These are phyloP conservation scores for Colistium nudipinnis DNA, from an alignment of 2,113 vertebrate genomes.

Conservation along the genomic window DNA sequence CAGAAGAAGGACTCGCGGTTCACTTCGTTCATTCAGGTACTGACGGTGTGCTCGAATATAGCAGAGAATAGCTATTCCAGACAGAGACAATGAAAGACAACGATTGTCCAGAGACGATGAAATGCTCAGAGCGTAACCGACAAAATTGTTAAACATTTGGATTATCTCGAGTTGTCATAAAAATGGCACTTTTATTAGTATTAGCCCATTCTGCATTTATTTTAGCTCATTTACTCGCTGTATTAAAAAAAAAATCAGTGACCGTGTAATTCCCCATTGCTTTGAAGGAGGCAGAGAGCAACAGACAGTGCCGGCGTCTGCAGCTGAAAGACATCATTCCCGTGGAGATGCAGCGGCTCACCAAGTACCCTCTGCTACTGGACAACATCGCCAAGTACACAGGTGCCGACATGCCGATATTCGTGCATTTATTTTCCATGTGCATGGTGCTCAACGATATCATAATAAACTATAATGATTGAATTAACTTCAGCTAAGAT, in stretches of 20 bases:
- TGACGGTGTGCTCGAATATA: too few species aligned
- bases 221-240: neutral
- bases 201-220: too few species aligned
- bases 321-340: constrained; percentile 99
- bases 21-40: constrained; percentile 92
- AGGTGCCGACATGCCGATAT: constrained; percentile 76
- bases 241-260: neutral
- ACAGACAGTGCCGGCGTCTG: constrained; percentile 92
- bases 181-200: neutral
- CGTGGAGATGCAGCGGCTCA: constrained; percentile 95
- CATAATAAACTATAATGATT: too few species aligned
- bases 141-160: neutral
- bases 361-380: constrained; percentile 96
- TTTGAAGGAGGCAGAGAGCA: constrained; percentile 96
- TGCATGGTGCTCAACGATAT: neutral
- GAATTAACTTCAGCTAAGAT: too few species aligned
- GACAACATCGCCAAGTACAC: constrained; percentile 98
- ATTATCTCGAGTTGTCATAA: too few species aligned
- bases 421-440: neutral
- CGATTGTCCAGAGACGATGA: neutral
- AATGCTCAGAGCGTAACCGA: neutral
- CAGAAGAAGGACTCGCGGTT: constrained; percentile 98
- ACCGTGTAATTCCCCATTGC: neutral
- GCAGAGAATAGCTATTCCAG: neutral
- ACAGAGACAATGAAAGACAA: too few species aligned